Evolutionary conservation across 2,888 invertebrate species (phyloP), one percentile per base, ranked within the genome.

Genomic region (Rhodophaea formosa): DNA sequence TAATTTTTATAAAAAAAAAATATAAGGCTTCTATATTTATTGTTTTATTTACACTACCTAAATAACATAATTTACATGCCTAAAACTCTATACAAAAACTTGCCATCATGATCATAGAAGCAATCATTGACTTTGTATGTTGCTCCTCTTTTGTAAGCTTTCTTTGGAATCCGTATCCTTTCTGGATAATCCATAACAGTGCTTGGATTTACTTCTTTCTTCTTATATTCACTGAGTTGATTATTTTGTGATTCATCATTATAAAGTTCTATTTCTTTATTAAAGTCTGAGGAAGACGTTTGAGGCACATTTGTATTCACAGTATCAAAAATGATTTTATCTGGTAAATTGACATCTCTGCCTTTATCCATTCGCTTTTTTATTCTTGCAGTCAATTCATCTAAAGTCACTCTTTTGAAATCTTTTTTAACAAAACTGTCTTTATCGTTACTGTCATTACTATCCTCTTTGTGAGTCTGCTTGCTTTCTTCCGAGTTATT

Each of bases 31-130:
- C 73, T 67, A 71, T 62, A 68, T 64, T 51, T 65, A 29, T 67
- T 78, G 77, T 86, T 86, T 88, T 82, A 85, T 85, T 87, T 75
- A 55, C n/a, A 62, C 51, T 51, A 62, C 7, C 47, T 64, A 57
- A 10, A 51, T 61, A 61, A 56, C 29, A 66, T 60, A 64, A 70
- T 71, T 53, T 79, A 82, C 93, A 95, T 93, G 60, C 95, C 95
- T 63, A 96, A 94, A 49, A 96, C 95, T 72, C 96, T 92, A 77
- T 96, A 97, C 58, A 97, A 88, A 87, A 97, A 96, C 76, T 90
- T 92, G 0, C 97, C 97, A 88, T 96, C 95, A 77, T 94, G 92
- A 75, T 96, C 95, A 82, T 97, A 97, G 78, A 94, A 97, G 69
- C 95, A 95, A 82, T 97, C 96, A 63, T 95, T 93, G 0, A 96